Conservation (phyloP, 2,113 vertebrate species). For the Erythrolamprus reginae region DNA sequence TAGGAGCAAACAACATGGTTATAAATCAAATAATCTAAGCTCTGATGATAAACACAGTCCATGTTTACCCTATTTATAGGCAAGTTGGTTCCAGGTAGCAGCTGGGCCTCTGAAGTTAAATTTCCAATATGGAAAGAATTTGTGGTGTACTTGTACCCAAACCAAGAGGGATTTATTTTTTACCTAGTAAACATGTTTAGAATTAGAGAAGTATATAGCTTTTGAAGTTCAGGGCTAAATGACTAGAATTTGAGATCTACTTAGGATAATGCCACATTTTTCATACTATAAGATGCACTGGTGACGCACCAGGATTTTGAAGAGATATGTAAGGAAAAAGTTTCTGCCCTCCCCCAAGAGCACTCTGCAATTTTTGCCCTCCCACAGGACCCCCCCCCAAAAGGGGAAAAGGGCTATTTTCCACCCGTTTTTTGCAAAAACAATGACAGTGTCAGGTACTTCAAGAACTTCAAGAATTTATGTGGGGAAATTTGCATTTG, state of each 20-base stretch:
- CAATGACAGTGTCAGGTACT: not conserved
- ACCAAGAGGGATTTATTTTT: slow-evolving; percentile 4
- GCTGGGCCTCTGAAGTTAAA: not conserved
- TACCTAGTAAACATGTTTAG: slow-evolving; percentile 3
- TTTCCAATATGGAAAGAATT: slow-evolving; percentile 17
- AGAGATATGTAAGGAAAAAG: no score
- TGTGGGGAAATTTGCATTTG: not conserved
- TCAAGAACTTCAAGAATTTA: not conserved
- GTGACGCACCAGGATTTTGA: no score
- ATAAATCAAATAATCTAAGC: not conserved
- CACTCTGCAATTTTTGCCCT: no score
- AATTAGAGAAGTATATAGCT: not conserved
- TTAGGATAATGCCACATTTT: no score
- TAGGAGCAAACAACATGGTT: not conserved
- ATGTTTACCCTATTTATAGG: not conserved
- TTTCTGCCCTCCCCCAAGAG: no score
- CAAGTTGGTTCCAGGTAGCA: not conserved
- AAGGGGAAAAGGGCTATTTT: no score
- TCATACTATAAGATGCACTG: no score
- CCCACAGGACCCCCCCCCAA: no score
- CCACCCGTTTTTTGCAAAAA: no score
- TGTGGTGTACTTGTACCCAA: slow-evolving; percentile 16
- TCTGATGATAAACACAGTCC: not conserved
- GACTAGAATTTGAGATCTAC: not conserved
- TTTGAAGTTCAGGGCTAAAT: not conserved